These are phyloP conservation scores for Stylophora pistillata DNA, from an alignment of 64 coral and sea anemone genomes.

Conservation along the genomic window DNA sequence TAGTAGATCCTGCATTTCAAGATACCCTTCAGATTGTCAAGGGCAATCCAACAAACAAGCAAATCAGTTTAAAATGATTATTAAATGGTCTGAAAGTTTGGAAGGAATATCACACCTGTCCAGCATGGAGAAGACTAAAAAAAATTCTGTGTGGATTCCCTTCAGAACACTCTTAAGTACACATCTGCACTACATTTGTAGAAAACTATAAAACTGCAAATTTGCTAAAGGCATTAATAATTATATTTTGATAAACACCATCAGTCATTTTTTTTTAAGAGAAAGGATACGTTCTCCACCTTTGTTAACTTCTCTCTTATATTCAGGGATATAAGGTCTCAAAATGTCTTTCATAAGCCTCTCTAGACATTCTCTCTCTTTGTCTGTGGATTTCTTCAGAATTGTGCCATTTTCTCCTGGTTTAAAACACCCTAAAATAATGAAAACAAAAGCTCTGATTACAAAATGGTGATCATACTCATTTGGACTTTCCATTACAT, in stretches of 20 bases:
- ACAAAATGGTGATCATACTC: no score
- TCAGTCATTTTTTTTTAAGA: not conserved
- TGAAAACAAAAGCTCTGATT: not conserved
- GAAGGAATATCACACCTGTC: no score
- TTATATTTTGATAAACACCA: not conserved
- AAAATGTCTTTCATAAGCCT: conserved; percentile 98
- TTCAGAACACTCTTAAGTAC: no score
- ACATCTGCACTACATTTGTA: no score
- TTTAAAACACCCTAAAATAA: conserved; percentile 84
- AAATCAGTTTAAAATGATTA: no score
- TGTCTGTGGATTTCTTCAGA: conserved; percentile 89
- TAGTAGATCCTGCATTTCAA: conserved; percentile 96
- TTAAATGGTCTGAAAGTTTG: no score
- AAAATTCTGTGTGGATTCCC: no score
- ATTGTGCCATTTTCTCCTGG: conserved; percentile 96
- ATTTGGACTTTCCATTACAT: no score
- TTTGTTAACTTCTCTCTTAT: conserved; percentile 79
- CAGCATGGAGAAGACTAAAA: no score
- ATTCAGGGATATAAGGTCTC: conserved; percentile 94
- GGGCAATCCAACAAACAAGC: conserved; percentile 7
- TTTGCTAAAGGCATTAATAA: no score
- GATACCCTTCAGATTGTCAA: conserved; percentile 72
- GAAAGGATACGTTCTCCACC: conserved; percentile 94
- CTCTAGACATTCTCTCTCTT: conserved; percentile 81
- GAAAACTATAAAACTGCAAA: no score